Conservation (phyloP, 2,888 invertebrate genomes). For the Spisula solida region DNA sequence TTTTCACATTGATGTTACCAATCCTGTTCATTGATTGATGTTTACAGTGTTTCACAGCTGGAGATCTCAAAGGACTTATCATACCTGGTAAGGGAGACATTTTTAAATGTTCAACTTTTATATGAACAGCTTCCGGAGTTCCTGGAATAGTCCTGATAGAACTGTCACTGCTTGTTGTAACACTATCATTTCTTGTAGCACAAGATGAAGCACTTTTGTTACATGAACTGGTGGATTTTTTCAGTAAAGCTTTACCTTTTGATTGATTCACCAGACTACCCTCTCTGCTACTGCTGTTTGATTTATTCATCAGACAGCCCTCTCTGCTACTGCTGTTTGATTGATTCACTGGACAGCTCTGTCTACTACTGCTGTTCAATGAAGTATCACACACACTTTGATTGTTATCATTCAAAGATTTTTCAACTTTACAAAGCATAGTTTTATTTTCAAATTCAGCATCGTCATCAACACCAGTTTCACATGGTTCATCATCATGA, state of each 20-base stretch:
- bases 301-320: not conserved
- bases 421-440: not conserved
- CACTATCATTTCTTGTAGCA: not conserved
- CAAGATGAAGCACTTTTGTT: not conserved
- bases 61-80: conserved; percentile 65
- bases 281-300: not conserved
- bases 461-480: not conserved
- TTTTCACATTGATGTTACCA: not conserved
- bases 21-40: not conserved
- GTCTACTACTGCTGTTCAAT: not conserved
- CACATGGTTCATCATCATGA: not conserved
- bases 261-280: not conserved
- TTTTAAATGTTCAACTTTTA: conserved; percentile 32
- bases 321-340: not conserved
- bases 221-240: not conserved
- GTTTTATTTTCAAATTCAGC: not conserved
- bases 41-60: conserved; percentile 11
- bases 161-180: not conserved
- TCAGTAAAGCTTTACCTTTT: conserved; percentile 13
- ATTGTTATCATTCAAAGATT: not conserved
- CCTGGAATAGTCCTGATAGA: not conserved
- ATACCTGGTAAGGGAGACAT: conserved; percentile 53
- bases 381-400: not conserved
- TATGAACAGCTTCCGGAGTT: not conserved
- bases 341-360: not conserved